A percentile compares a stretch with the other conserved stretches of the same genome.
phyloP scores from a whole-genome alignment of 1,140 invertebrate genomes.

The Calephelis virginiensis region DNA sequence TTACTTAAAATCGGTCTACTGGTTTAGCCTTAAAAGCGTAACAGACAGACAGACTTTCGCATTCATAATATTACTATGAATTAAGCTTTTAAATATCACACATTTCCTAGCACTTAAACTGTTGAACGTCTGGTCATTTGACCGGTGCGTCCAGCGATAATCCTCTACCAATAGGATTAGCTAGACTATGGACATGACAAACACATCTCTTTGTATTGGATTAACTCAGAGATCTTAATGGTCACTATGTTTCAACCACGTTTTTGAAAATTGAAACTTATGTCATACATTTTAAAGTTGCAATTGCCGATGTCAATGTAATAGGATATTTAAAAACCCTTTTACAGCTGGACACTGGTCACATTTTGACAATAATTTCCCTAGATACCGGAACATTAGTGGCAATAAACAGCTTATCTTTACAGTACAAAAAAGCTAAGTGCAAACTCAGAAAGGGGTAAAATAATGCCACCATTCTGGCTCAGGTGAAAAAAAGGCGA shows the following conservation, averaged over 20 bases:
- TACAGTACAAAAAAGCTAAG: background rate
- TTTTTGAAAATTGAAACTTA: background rate
- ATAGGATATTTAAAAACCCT: background rate
- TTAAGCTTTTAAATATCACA: too few species aligned
- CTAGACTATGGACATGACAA: conserved; percentile 46
- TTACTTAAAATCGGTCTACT: too few species aligned
- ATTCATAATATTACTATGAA: too few species aligned
- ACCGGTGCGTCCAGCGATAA: conserved; percentile 43
- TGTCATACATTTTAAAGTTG: background rate
- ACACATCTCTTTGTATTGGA: conserved; percentile 57
- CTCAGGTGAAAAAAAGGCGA: too few species aligned
- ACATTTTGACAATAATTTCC: conserved; percentile 1
- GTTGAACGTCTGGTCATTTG: conserved; percentile 41
- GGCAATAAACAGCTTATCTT: too few species aligned
- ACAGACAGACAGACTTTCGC: too few species aligned
- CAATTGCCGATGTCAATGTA: background rate
- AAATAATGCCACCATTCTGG: too few species aligned
- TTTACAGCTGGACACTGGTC: background rate
- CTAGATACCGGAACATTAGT: background rate
- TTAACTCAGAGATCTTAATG: conserved; percentile 40
- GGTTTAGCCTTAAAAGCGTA: too few species aligned
- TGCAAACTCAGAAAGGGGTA: too few species aligned
- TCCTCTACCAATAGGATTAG: conserved; percentile 61
- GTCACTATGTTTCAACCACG: conserved; percentile 25
- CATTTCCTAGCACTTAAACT: background rate